Conservation (phyloP, 2,888 invertebrate genomes). For the Timandra comae region DNA sequence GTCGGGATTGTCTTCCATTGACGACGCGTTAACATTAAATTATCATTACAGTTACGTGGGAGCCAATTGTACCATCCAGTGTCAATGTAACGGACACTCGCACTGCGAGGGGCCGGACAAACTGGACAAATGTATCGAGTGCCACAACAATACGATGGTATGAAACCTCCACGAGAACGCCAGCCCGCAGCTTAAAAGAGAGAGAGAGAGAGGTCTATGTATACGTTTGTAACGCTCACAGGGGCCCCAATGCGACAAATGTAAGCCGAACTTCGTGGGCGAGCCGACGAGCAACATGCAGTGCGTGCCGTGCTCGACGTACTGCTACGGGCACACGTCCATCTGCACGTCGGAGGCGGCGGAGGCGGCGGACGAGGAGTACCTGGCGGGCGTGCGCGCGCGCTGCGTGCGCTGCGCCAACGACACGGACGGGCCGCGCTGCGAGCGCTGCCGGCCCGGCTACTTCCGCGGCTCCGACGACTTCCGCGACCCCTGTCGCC, state of each 20-base stretch:
- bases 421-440: constrained; percentile 87
- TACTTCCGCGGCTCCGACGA: constrained; percentile 87
- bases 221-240: too few species aligned
- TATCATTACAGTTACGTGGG: constrained; percentile 77
- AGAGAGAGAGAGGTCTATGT: too few species aligned
- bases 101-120: constrained; percentile 92
- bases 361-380: constrained; percentile 74
- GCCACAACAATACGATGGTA: constrained; percentile 94
- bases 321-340: constrained; percentile 92
- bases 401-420: constrained; percentile 91
- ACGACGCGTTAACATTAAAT: neutral
- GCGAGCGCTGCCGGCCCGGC: constrained; percentile 87
- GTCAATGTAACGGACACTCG: constrained; percentile 96
- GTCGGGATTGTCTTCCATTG: neutral
- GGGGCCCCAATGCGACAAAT: constrained; percentile 94
- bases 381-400: constrained; percentile 73
- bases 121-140: constrained; percentile 87
- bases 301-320: constrained; percentile 91
- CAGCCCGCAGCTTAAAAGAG: too few species aligned
- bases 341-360: constrained; percentile 82
- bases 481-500: constrained; percentile 84
- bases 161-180: too few species aligned
- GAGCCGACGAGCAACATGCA: constrained; percentile 91
- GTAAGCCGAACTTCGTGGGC: constrained; percentile 93
- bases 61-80: constrained; percentile 94